Percentiles rank a stretch among this genome's conserved stretches.
These are phyloP conservation scores for Heliothis subflexa DNA, from an alignment of 1,140 invertebrate species.

Conservation along the genomic window DNA sequence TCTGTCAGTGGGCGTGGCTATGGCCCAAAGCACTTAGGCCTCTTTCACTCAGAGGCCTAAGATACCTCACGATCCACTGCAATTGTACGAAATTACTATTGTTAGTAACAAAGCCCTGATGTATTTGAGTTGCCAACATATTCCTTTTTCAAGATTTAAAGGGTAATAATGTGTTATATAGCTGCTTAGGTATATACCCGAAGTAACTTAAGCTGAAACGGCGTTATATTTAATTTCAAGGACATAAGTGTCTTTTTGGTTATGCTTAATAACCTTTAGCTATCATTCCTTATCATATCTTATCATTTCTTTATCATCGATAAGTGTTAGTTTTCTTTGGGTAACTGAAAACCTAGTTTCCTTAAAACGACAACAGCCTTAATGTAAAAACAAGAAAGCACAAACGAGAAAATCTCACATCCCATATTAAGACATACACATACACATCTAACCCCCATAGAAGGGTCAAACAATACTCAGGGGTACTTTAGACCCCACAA, in stretches of 20 bases:
- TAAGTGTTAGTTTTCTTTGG: no score
- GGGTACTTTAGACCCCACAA: constrained; percentile 6
- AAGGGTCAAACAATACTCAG: constrained; percentile 13
- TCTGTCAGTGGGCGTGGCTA: constrained; percentile 9
- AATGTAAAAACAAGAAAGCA: background rate
- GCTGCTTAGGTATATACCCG: no score
- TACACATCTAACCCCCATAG: background rate
- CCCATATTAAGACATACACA: background rate
- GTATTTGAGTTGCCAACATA: background rate
- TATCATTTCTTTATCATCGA: no score
- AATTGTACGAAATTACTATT: constrained; percentile 13
- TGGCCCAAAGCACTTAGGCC: constrained; percentile 23
- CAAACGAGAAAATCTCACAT: background rate
- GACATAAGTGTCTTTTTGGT: no score
- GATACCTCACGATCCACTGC: constrained; percentile 11
- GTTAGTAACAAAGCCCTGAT: constrained; percentile 9
- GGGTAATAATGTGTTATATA: no score
- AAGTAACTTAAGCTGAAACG: no score
- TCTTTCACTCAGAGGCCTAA: background rate
- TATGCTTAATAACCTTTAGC: no score
- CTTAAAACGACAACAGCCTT: no score
- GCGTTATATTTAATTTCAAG: no score
- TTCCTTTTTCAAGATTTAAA: no score
- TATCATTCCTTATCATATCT: no score
- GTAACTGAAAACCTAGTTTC: no score